These are phyloP conservation scores for Lethenteron reissneri DNA, from an alignment of 2,113 vertebrate species.

Conservation along the genomic window DNA sequence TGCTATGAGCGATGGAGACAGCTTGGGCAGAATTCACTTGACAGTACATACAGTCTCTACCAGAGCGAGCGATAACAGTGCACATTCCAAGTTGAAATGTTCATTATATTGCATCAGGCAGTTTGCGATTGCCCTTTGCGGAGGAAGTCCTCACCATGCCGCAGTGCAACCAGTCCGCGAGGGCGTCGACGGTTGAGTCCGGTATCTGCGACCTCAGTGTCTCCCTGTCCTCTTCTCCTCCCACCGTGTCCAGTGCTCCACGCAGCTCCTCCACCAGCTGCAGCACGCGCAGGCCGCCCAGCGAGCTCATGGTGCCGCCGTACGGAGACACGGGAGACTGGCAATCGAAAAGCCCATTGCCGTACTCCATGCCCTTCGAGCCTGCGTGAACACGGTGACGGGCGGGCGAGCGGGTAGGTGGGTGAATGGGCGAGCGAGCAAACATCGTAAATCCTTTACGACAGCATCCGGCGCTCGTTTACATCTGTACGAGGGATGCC, in stretches of 20 bases:
- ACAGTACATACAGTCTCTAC: not conserved
- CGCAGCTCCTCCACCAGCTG: slow-evolving; percentile 72
- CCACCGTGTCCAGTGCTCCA: slow-evolving; percentile 66
- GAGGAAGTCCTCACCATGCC: slow-evolving; percentile 35
- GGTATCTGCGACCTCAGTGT: slow-evolving; percentile 69
- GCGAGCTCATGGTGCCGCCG: slow-evolving; percentile 14
- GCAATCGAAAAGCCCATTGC: slow-evolving; percentile 80
- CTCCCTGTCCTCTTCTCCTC: slow-evolving; percentile 61
- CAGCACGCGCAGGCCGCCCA: slow-evolving; percentile 53
- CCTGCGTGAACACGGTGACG: slow-evolving; percentile 22
- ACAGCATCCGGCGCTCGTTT: no score
- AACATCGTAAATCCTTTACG: no score
- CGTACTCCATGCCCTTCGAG: slow-evolving; percentile 79
- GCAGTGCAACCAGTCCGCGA: slow-evolving; percentile 66
- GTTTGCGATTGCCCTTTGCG: no score
- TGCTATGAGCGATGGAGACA: not conserved
- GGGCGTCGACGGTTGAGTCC: slow-evolving; percentile 45
- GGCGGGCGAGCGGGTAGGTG: no score
- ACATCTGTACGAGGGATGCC: no score
- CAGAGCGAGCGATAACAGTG: not conserved
- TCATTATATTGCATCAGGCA: not conserved
- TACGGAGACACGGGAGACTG: slow-evolving; percentile 86
- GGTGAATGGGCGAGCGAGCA: no score
- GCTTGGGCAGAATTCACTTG: not conserved
- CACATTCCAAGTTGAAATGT: slow-evolving; percentile 7